Base-by-base conservation (phyloP, 2,797 vertebrate genomes). In the Urosaurus nigricauda region DNA sequence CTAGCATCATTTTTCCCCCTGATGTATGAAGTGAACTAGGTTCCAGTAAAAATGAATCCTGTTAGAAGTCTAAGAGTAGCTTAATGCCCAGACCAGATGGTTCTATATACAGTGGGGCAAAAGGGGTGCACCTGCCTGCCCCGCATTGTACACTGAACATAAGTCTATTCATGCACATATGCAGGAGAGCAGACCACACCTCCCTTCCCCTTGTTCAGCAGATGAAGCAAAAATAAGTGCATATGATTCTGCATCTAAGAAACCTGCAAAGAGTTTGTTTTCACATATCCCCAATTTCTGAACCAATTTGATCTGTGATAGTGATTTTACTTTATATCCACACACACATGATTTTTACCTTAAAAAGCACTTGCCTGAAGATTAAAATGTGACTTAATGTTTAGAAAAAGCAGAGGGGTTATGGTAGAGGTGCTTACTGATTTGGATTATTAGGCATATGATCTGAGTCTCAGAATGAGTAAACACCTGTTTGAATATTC, bases 401-500 rank as follows among this genome's bases (percentile, higher is more conserved):
- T 81, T 73, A 43, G 3, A 24, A 60, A 32, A 75, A 73, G 16
- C 37, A 60, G 53, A 37, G 12, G 6, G 11, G 16, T 65, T 77
- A 53, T 40, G 87, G 24, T 29, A 56, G 53, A 56, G 53, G 53
- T 65, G 26, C 24, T 82, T 86, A 40, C 12, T 56, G 71, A 32
- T 77, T 56, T 68, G 14, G 58, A 8, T 13, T 53, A 70, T 43
- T 83, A 73, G 35, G 37, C 7, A 78, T 19, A 35, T 73, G 63
- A 35, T 68, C n/a, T 56, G 19, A 3, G 58, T 68, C 29, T 86
- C 43, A 82, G 35, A 83, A 86, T 29, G 19, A 77, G 77, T n/a
- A 14, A 40, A 86, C 4, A 26, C 75, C 47, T 79, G 21, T 51
- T 47, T 87, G 35, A 56, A 87, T 87, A 87, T 53, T 37, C 47